phyloP scores from a whole-genome alignment of 2,113 vertebrate genomes.

The Chiloscyllium plagiosum region DNA sequence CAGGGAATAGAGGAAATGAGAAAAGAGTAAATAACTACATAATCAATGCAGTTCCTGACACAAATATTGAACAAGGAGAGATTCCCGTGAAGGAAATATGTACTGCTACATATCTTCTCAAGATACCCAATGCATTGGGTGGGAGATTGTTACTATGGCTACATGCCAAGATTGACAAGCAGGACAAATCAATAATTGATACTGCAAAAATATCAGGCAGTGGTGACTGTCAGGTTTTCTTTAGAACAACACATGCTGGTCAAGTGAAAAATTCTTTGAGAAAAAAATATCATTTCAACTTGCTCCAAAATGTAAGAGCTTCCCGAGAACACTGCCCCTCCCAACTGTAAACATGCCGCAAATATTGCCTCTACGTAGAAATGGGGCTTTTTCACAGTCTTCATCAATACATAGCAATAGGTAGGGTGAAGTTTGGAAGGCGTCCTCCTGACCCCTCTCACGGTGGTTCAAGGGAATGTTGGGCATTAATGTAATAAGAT shows the following conservation, averaged over 20 bases:
- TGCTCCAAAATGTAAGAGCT: background rate
- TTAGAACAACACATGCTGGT: background rate
- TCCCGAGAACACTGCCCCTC: background rate
- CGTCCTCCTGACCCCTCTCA: too few relatives aligned
- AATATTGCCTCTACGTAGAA: background rate
- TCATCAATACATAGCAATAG: background rate
- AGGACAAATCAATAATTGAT: background rate
- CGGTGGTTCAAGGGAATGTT: background rate
- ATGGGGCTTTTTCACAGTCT: background rate
- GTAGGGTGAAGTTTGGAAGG: background rate
- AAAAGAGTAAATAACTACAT: background rate
- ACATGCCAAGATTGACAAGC: background rate
- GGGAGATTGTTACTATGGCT: constrained; percentile 1
- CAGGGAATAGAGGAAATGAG: background rate
- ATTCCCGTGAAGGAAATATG: background rate
- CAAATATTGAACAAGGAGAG: background rate
- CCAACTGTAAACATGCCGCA: background rate
- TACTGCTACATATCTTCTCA: background rate
- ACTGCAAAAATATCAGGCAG: background rate
- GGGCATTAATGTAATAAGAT: background rate
- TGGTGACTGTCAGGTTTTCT: background rate
- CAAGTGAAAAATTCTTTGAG: background rate
- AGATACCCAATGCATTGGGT: background rate
- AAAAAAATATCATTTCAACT: background rate
- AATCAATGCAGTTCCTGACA: background rate